Percentiles rank a stretch among this genome's conserved stretches.
Evolutionary conservation across 2,113 vertebrate species (phyloP).

Genomic region (Carassius gibelio): DNA sequence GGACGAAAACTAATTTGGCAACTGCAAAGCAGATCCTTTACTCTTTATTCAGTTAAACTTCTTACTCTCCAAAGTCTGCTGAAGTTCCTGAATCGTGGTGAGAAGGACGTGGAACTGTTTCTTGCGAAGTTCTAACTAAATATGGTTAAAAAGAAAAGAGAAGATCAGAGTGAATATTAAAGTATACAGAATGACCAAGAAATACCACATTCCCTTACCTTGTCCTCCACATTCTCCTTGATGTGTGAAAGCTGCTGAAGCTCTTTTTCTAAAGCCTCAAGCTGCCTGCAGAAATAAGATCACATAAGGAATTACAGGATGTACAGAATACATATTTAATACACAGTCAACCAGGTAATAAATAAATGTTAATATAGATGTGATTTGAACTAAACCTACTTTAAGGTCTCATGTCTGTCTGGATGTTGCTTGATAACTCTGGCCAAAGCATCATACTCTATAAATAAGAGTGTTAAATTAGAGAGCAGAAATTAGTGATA

Average conservation of each 20-base stretch:
- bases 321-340: too few relatives aligned
- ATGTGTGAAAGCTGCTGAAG: conserved; percentile 92
- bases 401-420: conserved; percentile 93
- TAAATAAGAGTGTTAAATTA: not conserved
- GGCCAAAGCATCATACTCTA: conserved; percentile 97
- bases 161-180: not conserved
- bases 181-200: not conserved
- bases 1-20: not conserved
- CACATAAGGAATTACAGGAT: not conserved
- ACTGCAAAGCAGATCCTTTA: not conserved
- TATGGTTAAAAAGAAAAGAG: not conserved
- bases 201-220: conserved; percentile 75
- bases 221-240: conserved; percentile 96
- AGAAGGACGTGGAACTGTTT: conserved; percentile 98
- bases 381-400: conserved; percentile 79
- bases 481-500: not conserved
- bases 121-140: conserved; percentile 91
- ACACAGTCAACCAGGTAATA: not conserved
- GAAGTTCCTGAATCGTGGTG: conserved; percentile 96
- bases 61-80: conserved; percentile 98
- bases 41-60: not conserved
- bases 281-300: conserved; percentile 77
- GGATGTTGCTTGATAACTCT: conserved; percentile 98
- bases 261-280: conserved; percentile 95
- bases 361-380: not conserved